Evolutionary conservation across 2,113 vertebrate species (phyloP), one percentile per base, ranked within the genome.

Genomic region (Cyanoramphus novaezelandiae): DNA sequence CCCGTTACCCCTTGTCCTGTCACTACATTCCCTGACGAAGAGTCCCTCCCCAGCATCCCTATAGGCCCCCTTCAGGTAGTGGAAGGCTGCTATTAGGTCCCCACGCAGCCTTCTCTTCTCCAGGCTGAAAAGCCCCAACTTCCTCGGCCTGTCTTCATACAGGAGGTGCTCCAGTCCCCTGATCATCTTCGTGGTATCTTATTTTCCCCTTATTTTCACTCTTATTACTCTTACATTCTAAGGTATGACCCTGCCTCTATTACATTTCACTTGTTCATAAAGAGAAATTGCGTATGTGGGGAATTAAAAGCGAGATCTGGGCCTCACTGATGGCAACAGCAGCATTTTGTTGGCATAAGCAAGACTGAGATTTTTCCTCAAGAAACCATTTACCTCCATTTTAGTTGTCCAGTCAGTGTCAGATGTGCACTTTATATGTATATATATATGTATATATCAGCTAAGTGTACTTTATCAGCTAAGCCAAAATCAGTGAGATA

Each of bases 381-480:
- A 4, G 2, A 14, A 31, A 4, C 74, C 60, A 4, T 50, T 89
- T 4, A 0, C 12, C 64, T 31, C 44, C 4, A 0, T 64, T 82
- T 63, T 28, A 27, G 59, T 80, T 69, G 68, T 29, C 37, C 59
- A 88, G 19, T 19, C 41, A 28, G 53, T 41, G 57, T 86, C 88
- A 53, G 35, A 27, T 13, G 11, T 60, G 23, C 12, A 6, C 6
- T 37, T 90, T 10, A 41, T 1, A 12, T 47, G 46, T 47, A 5
- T 9, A 20, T 46, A 46, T 46, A 46, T 46, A 20, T 46, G 10
- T 46, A 47, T 47, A 47, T 47, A 12, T 47, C 19, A 46, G 46
- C 19, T 46, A 20, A 46, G 20, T 47, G 23, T 47, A 47, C 13
- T 77, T 78, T 23, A 37, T 43, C 43, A 90, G 65, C 43, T 33